Base-by-base conservation (phyloP, 2,113 vertebrate genomes). In the Pterocles gutturalis region DNA sequence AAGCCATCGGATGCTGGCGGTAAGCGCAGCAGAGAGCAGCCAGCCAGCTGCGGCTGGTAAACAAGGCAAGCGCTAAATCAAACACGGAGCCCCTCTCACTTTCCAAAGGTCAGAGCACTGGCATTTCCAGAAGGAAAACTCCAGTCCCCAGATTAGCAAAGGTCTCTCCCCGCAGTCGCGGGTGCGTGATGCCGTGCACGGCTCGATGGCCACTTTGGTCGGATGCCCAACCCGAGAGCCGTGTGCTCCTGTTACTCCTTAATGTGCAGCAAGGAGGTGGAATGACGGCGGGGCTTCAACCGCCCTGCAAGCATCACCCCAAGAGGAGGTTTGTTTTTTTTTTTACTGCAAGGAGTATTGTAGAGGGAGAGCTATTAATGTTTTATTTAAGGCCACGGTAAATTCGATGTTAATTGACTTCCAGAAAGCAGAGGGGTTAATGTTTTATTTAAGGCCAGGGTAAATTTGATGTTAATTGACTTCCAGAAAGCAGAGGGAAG, bases 111-210 rank as follows among this genome's bases (percentile, higher is more conserved):
- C 91, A 85, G 87, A 84, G 12, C 64, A 7, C 41, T 92, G 87
- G 53, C 80, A 77, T 92, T 92, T 93, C 67, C 70, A 81, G 20
- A 57, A 65, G 49, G 3, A 3, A 13, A 72, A 31, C 64, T 71
- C 53, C 14, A 29, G 14, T 28, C 70, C 64, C 64, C 2, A 2
- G n/a, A 5, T 25, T 28, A 85, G 55, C 57, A 12, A 38, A 87
- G 55, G 80, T 53, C 84, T 46, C 61, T 83, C 57, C 60, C 51
- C 38, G 6, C 14, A 21, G 36, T 0, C 15, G 19, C 26, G 7
- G 1, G 25, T 0, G 0, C 17, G 7, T 15, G 58, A 10, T 43
- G 51, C 67, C 5, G 2, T 11, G 22, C 36, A 0, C 2, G 34
- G 57, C 33, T 57, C 2, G 2, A 10, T 29, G 80, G 21, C 33